phyloP scores from a whole-genome alignment of 2,113 vertebrate species.

The Bubo blakistoni region DNA sequence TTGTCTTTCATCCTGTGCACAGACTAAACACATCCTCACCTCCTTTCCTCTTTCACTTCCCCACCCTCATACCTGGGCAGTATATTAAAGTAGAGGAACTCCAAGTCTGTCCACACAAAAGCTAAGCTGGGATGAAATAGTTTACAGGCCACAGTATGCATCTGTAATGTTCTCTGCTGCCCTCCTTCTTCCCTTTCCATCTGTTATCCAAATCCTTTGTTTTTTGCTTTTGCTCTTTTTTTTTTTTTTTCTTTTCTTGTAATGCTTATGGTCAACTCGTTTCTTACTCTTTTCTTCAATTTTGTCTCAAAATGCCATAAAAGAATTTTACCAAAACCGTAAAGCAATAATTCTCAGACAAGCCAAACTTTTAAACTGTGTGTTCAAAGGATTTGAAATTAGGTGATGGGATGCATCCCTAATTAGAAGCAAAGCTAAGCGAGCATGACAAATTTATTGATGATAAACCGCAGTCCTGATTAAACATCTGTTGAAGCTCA shows the following conservation, averaged over 20 bases:
- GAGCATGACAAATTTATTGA: not conserved
- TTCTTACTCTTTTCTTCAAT: not conserved
- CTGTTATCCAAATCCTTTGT: not conserved
- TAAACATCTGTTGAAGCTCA: not conserved
- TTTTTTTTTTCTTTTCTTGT: not conserved
- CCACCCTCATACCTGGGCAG: not conserved
- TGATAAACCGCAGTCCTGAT: not conserved
- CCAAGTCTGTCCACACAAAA: not conserved
- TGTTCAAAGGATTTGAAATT: not conserved
- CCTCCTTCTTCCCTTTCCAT: not conserved
- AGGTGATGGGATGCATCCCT: not conserved
- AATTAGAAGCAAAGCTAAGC: not conserved
- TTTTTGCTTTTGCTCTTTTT: not conserved
- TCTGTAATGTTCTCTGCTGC: not conserved
- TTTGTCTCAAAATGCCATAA: not conserved
- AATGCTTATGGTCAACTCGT: not conserved
- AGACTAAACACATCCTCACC: not conserved
- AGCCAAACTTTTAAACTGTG: not conserved
- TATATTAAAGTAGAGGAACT: not conserved
- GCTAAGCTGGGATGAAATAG: not conserved
- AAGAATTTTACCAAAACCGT: not conserved
- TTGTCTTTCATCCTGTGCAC: not conserved
- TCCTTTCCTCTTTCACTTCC: not conserved
- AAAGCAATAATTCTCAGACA: not conserved
- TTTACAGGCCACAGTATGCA: not conserved